Evolutionary conservation across 2,797 vertebrate species (phyloP), one percentile per base, ranked within the genome.

Genomic region (Monodelphis domestica): DNA sequence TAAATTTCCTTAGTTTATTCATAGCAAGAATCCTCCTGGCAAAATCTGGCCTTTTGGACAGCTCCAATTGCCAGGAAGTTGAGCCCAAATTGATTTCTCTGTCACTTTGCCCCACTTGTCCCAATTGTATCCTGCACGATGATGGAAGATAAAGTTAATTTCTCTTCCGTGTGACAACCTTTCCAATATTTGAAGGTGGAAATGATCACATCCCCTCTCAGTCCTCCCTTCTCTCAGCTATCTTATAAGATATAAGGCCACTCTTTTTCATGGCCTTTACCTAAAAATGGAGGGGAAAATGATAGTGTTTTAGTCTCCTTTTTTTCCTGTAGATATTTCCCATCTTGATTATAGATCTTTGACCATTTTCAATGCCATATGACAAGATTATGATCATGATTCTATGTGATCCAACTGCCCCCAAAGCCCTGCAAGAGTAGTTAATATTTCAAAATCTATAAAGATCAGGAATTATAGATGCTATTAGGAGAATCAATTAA

Each of bases 321-420:
- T 91, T 56, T 91, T 92, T n/a, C 50, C 91, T 87, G 54, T 88
- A 92, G 54, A 54, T 87, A 92, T 87, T 59, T 90, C 88, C 93
- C 88, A 96, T 92, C 91, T 54, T 95, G 93, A 97, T 98, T 97
- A n/a, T n/a, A 97, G 87, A 94, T 95, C 93, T 96, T 95, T 97
- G 92, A 92, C 95, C 95, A 92, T 52, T 84, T 96, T 97, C 97
- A 89, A 21, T 89, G 78, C 97, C 91, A 94, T 96, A 89, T 94
- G 3, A 91, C 88, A 93, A 89, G 89, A 94, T 96, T 93, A 89
- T 92, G 96, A 93, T 93, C 96, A 15, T 24, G 51, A 89, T 95
- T 89, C 50, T 12, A 87, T 95, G 89, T 91, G 0, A 70, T 96
- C 87, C 92, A 97, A 15, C 0, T 56, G 89, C 87, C 95, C 89